Base-by-base conservation (phyloP, 2,113 vertebrate genomes). In the Lonchura striata region DNA sequence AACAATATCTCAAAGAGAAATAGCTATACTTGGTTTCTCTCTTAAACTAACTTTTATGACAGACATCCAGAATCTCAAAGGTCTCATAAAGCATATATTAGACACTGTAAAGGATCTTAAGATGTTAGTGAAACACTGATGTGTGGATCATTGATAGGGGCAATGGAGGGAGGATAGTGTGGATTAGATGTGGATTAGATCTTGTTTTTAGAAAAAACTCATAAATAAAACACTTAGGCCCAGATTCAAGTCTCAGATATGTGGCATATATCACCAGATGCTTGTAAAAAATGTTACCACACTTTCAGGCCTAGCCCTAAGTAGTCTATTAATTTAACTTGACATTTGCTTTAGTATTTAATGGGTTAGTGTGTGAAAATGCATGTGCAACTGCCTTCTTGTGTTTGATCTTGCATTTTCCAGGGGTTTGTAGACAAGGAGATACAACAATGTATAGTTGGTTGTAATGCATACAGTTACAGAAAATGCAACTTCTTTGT, bases 271-370 rank as follows among this genome's bases (percentile, higher is more conserved):
- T 95, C 92, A 95, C 88, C 90, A 96, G 92, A 96, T 90, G 96
- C 94, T 97, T 95, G 93, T 97, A 96, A 96, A 97, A 97, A 97
- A 71, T 53, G 72, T 96, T 96, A 95, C 94, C 88, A 82, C 64
- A 27, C 79, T 96, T 94, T 84, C 90, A 96, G 90, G 68, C 59
- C 75, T 75, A 74, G 44, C 64, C 57, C 31, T 68, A 84, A 94
- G 79, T 83, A 96, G 79, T 96, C 93, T 94, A 90, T 97, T 97
- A 94, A 92, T 95, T 95, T 92, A 93, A 86, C 60, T 88, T 91
- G 90, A 94, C 79, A 71, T 95, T 94, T 95, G 71, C 77, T 97
- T 93, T 86, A 88, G 52, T 82, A 53, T 93, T 96, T 95, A 78
- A 88, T 90, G 93, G 64, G 83, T 78, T 86, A 68, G 60, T 86